Evolutionary conservation across 2,888 invertebrate genomes (phyloP).

Genomic region (Myathropa florea): DNA sequence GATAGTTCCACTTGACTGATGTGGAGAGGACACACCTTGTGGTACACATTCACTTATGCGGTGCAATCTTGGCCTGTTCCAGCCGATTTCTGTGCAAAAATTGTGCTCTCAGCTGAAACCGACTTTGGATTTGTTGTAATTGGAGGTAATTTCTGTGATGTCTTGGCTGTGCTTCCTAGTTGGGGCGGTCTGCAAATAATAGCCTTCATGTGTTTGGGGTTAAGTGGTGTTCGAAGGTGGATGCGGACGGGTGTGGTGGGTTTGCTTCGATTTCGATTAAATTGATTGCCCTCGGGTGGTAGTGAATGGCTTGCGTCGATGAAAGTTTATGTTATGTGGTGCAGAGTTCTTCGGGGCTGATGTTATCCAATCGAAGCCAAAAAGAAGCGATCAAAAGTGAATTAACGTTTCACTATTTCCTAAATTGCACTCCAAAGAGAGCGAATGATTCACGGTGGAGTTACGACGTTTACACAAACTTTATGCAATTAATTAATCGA

Average conservation of each 20-base stretch:
- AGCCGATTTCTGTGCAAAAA: too few relatives aligned
- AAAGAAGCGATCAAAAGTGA: neutral
- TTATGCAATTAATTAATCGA: neutral
- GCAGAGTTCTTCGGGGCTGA: neutral
- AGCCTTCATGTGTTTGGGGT: neutral
- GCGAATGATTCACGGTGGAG: neutral
- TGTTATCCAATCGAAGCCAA: neutral
- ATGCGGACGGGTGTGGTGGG: neutral
- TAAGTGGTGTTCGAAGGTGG: neutral
- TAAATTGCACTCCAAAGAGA: neutral
- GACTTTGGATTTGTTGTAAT: slow-evolving; percentile 21
- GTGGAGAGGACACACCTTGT: slow-evolving; percentile 54
- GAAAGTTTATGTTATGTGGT: neutral
- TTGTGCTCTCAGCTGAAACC: slow-evolving; percentile 18
- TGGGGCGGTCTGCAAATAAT: slow-evolving; percentile 20
- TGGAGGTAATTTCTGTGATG: slow-evolving; percentile 16
- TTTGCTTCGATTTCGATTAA: neutral
- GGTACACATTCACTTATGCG: slow-evolving; percentile 56
- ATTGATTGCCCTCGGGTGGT: neutral
- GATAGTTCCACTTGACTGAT: neutral
- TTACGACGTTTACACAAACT: neutral
- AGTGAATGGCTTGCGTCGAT: neutral
- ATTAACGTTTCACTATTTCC: neutral
- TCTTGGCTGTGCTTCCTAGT: slow-evolving; percentile 53
- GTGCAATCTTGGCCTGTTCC: neutral